Base-by-base conservation (phyloP, 1,140 invertebrate genomes). In the Cephus cinctus region DNA sequence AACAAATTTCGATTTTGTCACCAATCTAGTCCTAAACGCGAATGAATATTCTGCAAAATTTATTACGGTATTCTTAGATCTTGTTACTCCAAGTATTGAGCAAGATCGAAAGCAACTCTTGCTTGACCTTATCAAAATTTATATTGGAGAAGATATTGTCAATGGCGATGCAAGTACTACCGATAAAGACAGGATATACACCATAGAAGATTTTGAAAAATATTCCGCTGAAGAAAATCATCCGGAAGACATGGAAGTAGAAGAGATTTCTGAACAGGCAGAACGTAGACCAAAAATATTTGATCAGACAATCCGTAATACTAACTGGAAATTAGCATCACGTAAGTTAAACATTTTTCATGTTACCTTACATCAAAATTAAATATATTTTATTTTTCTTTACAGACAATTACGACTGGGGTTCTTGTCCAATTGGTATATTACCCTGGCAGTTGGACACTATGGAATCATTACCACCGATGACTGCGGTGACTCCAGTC, bases 371-470 rank as follows among this genome's bases (percentile, higher is more conserved):
- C 2, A 3, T 30, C 14, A 30, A 30, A 9, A 11, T 9, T 30
- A 30, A 30, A 30, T 18, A 4, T 21, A 0, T 19, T 3, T 14
- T 32, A 41, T 30, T 42, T 42, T 46, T 54, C 30, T 32, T 38
- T 46, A 39, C 16, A 69, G 66, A 35, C 4, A 43, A 62, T 45
- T 43, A 49, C 25, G 50, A 69, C 35, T 76, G 74, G 75, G 41
- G 34, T 9, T 43, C 25, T 14, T 67, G 60, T 55, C 65, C 71
- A 11, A 66, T 76, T 44, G 75, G 75, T 41, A 53, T 71, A 44
- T 41, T 77, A 21, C 75, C 75, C 2, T 76, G 73, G 74, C 74
- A 76, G 58, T 47, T 56, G 0, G 53, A 67, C 19, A 54, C 57
- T 3, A 11, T 64, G 19, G 44, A 63, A 14, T 44, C 48, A 25